Conservation (phyloP, 2,113 vertebrate species). For the Lamprologus tigripictilis region DNA sequence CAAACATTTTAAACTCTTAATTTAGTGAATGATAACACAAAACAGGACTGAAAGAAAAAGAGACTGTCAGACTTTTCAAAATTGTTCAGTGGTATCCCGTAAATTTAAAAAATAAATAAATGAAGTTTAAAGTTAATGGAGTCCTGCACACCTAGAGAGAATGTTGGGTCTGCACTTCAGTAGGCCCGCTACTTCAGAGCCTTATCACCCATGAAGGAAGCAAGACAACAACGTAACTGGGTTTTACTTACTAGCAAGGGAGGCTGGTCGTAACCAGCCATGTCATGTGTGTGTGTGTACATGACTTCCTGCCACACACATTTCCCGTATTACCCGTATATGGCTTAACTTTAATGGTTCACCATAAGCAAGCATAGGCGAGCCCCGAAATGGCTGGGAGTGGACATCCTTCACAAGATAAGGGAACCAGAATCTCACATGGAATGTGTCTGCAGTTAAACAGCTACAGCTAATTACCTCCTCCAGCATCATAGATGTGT, state of each 20-base stretch:
- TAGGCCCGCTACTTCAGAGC: background rate
- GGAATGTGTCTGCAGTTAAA: background rate
- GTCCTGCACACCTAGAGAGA: background rate
- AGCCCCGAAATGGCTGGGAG: background rate
- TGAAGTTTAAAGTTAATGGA: background rate
- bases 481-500: background rate
- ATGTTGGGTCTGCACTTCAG: background rate
- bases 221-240: background rate
- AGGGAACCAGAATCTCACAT: background rate
- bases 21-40: background rate
- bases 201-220: background rate
- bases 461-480: background rate
- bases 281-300: background rate
- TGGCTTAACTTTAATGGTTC: background rate
- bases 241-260: background rate
- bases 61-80: background rate
- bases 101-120: background rate
- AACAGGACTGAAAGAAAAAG: background rate
- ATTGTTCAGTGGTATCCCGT: background rate
- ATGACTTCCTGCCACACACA: background rate
- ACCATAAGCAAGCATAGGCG: background rate
- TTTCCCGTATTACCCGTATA: background rate
- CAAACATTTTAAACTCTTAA: conserved; percentile 22
- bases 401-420: background rate
- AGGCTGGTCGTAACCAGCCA: background rate